Percentiles rank a stretch among this genome's conserved stretches.
These are phyloP conservation scores for Carapus acus DNA, from an alignment of 2,797 vertebrate genomes.

Conservation along the genomic window DNA sequence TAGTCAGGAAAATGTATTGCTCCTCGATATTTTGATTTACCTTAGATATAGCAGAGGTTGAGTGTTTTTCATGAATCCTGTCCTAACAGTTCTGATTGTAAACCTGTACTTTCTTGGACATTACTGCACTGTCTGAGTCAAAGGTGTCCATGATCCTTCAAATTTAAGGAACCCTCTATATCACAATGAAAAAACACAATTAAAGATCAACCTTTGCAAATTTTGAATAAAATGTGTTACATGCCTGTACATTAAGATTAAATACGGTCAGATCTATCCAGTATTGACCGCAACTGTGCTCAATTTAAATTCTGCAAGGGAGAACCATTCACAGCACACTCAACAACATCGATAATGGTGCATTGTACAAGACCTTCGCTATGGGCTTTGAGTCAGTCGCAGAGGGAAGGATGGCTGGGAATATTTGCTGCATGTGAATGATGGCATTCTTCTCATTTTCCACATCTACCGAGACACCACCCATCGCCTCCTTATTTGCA, in stretches of 20 bases:
- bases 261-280: too few species aligned
- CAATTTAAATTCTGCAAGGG: neutral
- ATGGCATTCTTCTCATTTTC: conserved; percentile 35
- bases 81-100: conserved; percentile 32
- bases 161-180: conserved; percentile 9
- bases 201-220: conserved; percentile 3
- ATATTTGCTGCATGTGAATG: conserved; percentile 24
- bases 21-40: conserved; percentile 20
- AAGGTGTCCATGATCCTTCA: conserved; percentile 1
- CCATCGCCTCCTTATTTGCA: conserved; percentile 65
- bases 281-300: too few species aligned
- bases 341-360: neutral
- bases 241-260: too few species aligned
- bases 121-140: conserved; percentile 30
- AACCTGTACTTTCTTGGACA: conserved; percentile 23
- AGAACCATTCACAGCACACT: neutral
- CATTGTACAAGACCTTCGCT: too few species aligned
- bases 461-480: conserved; percentile 22
- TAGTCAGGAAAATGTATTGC: conserved; percentile 28
- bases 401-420: conserved; percentile 34
- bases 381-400: too few species aligned
- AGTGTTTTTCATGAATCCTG: conserved; percentile 18
- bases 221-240: conserved; percentile 2
- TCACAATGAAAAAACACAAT: neutral
- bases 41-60: conserved; percentile 8